Evolutionary conservation across 1,140 invertebrate genomes (phyloP), one percentile per base, ranked within the genome.

Genomic region (Bombus impatiens): DNA sequence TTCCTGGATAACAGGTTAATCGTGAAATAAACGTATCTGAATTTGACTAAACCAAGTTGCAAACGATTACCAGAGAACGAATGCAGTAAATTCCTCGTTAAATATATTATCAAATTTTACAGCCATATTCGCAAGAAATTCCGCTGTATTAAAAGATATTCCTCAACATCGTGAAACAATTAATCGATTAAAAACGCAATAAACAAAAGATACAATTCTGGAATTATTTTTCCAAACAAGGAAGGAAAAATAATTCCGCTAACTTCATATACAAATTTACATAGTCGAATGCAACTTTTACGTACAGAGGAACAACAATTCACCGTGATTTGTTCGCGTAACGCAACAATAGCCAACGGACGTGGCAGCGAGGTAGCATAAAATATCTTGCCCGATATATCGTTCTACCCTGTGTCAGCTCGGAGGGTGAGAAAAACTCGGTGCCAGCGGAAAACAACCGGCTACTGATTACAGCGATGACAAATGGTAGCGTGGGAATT

Each of bases 401-500:
- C 47, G 57, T 9, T 18, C 35, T 40, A 6, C 22, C 12, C 70
- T 4, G 47, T 53, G 47, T 25, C 18, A 22, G 22, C 3, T 25
- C 22, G 18, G 32, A 35, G 53, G 37, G 37, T n/a, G 57, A 42
- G 57, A 42, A 78, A 78, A 78, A 42, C 32, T 15, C 59, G 59
- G 28, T 40, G 65, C 67, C 65, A 28, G 15, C 35, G 42, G 59
- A 79, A 84, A 89, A 85, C 86, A 62, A 83, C 78, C 15, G 75
- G 68, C 79, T 87, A 76, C 78, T 91, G 89, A 90, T 91, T 92
- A 86, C 89, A 86, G 81, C 92, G 86, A 87, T 91, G 92, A 91
- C 89, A 93, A 93, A 93, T 86, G 88, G 87, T 80, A 88, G 84
- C 82, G 77, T 87, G 88, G 90, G 87, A 93, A 93, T 93, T 92